phyloP scores from a whole-genome alignment of 2,888 invertebrate species.

The Xylophagus ater region DNA sequence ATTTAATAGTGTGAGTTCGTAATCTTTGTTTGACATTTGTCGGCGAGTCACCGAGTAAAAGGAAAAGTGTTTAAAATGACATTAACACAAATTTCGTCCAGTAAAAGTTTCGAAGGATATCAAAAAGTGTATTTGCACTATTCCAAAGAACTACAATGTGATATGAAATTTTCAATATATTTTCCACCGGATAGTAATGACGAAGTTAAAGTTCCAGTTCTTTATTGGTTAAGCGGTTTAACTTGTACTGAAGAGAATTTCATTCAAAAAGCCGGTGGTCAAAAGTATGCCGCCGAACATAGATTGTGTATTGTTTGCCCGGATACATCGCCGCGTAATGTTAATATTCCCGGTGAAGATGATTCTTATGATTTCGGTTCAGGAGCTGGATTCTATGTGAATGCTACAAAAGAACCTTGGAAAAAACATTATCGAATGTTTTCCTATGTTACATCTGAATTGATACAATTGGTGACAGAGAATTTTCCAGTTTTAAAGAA shows the following conservation, averaged over 20 bases:
- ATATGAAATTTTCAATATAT: slow-evolving; percentile 88
- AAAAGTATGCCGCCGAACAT: slow-evolving; percentile 75
- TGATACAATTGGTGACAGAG: slow-evolving; percentile 59
- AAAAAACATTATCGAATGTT: slow-evolving; percentile 88
- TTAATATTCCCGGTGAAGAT: slow-evolving; percentile 82
- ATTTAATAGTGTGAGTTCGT: too few relatives aligned
- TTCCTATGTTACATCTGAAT: slow-evolving; percentile 81
- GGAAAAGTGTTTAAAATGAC: too few relatives aligned
- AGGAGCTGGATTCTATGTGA: slow-evolving; percentile 91
- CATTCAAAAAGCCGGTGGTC: slow-evolving; percentile 89
- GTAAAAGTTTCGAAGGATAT: slow-evolving; percentile 68
- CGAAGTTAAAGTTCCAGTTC: slow-evolving; percentile 58
- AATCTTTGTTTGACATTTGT: too few relatives aligned
- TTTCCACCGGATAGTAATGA: slow-evolving; percentile 58
- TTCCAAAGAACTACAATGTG: slow-evolving; percentile 59
- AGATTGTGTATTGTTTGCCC: slow-evolving; percentile 83
- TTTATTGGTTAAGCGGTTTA: slow-evolving; percentile 87
- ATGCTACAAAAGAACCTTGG: slow-evolving; percentile 89
- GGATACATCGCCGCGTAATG: slow-evolving; percentile 90
- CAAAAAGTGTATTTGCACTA: slow-evolving; percentile 55
- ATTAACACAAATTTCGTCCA: slow-evolving; percentile 51
- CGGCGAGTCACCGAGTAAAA: too few relatives aligned
- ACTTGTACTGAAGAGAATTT: slow-evolving; percentile 95
- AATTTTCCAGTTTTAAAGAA: slow-evolving; percentile 56
- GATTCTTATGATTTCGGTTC: slow-evolving; percentile 91